Evolutionary conservation across 1,140 invertebrate species (phyloP).

Genomic region (Chlorops oryzae): DNA sequence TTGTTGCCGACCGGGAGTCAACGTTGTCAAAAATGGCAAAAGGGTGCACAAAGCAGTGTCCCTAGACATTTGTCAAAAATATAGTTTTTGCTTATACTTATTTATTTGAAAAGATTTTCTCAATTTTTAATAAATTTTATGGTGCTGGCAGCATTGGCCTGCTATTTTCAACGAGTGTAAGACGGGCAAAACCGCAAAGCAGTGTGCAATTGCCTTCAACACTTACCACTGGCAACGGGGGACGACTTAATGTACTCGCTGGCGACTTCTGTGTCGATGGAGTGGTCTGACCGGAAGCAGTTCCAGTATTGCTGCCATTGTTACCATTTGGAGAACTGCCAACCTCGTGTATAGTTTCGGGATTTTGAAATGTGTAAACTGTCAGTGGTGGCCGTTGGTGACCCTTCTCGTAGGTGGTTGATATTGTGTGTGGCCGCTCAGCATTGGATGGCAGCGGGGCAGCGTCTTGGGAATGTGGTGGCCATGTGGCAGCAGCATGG

Average conservation of each 20-base stretch:
- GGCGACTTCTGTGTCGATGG: constrained; percentile 44
- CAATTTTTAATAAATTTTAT: too few relatives aligned
- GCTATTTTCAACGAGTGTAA: too few relatives aligned
- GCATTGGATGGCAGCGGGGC: constrained; percentile 60
- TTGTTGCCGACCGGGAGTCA: too few relatives aligned
- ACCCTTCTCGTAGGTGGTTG: constrained; percentile 81
- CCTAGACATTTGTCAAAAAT: too few relatives aligned
- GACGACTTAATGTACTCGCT: constrained; percentile 46
- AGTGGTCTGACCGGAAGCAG: constrained; percentile 29
- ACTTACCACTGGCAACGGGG: constrained; percentile 59
- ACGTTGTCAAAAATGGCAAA: too few relatives aligned
- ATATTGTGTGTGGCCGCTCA: constrained; percentile 88
- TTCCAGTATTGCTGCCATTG: constrained; percentile 11
- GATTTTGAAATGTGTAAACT: constrained; percentile 81
- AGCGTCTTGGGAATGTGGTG: constrained; percentile 56
- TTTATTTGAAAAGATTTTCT: too few relatives aligned
- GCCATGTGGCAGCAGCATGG: constrained; percentile 45
- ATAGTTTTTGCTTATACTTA: too few relatives aligned
- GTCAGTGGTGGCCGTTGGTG: constrained; percentile 79
- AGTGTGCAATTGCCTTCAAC: too few relatives aligned
- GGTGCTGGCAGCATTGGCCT: too few relatives aligned
- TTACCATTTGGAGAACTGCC: constrained; percentile 2
- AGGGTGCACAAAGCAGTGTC: too few relatives aligned
- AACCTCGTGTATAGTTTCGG: constrained; percentile 53
- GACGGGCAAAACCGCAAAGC: too few relatives aligned